A percentile compares a stretch with the other conserved stretches of the same genome.
These are phyloP conservation scores for Apus apus DNA, from an alignment of 2,113 vertebrate genomes.

Conservation along the genomic window DNA sequence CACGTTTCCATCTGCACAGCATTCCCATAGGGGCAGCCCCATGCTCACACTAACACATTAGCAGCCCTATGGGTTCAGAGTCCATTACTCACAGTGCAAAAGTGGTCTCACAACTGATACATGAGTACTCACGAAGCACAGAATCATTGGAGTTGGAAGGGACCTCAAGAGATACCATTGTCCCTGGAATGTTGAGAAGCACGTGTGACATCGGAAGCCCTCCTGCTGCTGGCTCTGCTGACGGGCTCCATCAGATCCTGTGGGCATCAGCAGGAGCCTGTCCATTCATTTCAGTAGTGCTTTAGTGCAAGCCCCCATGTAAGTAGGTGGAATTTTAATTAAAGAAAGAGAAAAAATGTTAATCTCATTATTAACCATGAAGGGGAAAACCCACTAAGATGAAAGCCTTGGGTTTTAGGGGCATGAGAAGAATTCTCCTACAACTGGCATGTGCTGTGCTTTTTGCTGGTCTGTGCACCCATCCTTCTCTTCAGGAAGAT, in stretches of 20 bases:
- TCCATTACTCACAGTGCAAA: background rate
- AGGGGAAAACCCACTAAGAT: slow-evolving; percentile 19
- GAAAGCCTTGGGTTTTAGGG: background rate
- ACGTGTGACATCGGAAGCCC: fast-evolving
- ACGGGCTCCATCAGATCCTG: fast-evolving
- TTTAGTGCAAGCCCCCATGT: background rate
- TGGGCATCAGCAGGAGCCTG: background rate
- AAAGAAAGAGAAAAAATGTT: background rate
- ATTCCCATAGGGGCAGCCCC: background rate
- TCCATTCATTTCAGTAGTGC: background rate
- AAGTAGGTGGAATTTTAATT: slow-evolving; percentile 46
- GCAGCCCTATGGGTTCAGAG: background rate
- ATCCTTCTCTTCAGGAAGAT: background rate
- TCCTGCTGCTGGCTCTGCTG: background rate
- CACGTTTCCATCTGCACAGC: background rate
- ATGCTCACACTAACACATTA: background rate
- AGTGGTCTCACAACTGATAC: background rate
- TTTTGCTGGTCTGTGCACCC: background rate
- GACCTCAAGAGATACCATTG: background rate
- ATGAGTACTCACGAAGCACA: background rate
- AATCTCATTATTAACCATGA: background rate
- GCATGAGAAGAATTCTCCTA: background rate
- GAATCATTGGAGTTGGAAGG: no score
- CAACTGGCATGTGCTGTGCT: background rate
- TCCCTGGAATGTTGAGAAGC: background rate